Base-by-base conservation (phyloP, 53 echinoderm and acorn worm genomes). In the Henricia sp. region DNA sequence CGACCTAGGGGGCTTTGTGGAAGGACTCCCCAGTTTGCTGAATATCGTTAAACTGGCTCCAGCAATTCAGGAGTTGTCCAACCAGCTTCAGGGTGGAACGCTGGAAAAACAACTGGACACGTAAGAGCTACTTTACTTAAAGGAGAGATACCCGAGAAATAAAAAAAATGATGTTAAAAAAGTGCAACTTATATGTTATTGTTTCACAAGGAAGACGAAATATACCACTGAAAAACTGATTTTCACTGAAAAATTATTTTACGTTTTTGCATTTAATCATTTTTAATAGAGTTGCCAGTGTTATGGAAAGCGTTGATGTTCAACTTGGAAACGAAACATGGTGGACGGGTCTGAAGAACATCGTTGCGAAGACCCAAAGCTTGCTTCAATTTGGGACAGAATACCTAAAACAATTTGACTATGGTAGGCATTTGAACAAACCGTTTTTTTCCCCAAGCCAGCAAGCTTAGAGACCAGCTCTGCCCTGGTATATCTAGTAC, bases 21-120 rank as follows among this genome's bases (percentile, higher is more conserved):
- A 88, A 14, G 82, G 71, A 11, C 85, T 89, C 17, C 85, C 89
- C 14, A 50, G 77, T 59, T 42, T 89, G 37, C 70, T 89, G 32
- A 48, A 84, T 32, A 60, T 89, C 2, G 80, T 62, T 44, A 46
- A 33, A 40, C 51, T 84, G 27, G 52, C 38, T 0, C 89, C 84
- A 0, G 62, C 50, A 16, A 33, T 89, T 6, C 73, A 65, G 51
- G 59, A 74, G 46, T 66, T 89, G 37, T 14, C 77, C 3, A 62
- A 68, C 4, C 48, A 64, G 24, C 37, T 80, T 29, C 50, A 64
- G 80, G 11, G 19, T 3, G 65, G 80, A 17, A 80, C 46, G 19
- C 80, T 80, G 42, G 43, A 80, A 41, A 80, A 64, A 44, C 80
- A 80, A 48, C 64, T 80, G 1, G 80, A 64, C 6, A 33, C 50